These are phyloP conservation scores for Argyra leucocephala DNA, from an alignment of 2,888 invertebrate genomes.

Conservation along the genomic window DNA sequence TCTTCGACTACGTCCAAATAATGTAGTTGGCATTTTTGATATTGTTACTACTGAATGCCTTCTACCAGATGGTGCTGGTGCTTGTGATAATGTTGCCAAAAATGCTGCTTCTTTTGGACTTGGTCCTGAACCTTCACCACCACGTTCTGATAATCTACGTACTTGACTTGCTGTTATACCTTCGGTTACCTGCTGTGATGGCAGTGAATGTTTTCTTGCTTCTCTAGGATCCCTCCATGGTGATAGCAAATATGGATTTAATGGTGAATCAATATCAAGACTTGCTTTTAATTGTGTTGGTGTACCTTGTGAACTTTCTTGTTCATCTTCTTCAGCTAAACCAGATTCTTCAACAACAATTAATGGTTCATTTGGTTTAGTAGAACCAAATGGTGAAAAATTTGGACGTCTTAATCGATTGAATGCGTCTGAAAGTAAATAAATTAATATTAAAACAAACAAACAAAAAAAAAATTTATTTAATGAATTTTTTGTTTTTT, in stretches of 20 bases:
- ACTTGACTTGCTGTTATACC: constrained; percentile 83
- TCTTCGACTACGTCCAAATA: constrained; percentile 68
- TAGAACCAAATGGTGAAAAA: constrained; percentile 48
- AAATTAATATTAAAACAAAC: too few species aligned
- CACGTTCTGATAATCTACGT: constrained; percentile 68
- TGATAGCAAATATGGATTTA: constrained; percentile 70
- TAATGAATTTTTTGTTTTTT: too few species aligned
- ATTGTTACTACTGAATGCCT: constrained; percentile 81
- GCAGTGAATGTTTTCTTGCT: constrained; percentile 70
- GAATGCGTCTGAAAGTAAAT: background rate
- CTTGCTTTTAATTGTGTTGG: constrained; percentile 52
- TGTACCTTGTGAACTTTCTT: constrained; percentile 41
- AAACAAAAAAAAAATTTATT: too few species aligned
- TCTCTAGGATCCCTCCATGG: constrained; percentile 68
- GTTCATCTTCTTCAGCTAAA: constrained; percentile 56
- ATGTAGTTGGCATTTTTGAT: constrained; percentile 65
- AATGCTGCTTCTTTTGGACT: constrained; percentile 73
- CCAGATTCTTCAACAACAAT: constrained; percentile 75
- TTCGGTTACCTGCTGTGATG: constrained; percentile 73
- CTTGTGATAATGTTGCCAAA: constrained; percentile 68
- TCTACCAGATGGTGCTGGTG: constrained; percentile 63
- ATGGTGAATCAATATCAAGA: constrained; percentile 66
- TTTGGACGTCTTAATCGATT: constrained; percentile 58
- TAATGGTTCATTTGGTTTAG: constrained; percentile 58
- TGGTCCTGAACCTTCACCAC: constrained; percentile 64